Evolutionary conservation across 23 tunicate genomes (phyloP).

Genomic region (Halocynthia aurantium): DNA sequence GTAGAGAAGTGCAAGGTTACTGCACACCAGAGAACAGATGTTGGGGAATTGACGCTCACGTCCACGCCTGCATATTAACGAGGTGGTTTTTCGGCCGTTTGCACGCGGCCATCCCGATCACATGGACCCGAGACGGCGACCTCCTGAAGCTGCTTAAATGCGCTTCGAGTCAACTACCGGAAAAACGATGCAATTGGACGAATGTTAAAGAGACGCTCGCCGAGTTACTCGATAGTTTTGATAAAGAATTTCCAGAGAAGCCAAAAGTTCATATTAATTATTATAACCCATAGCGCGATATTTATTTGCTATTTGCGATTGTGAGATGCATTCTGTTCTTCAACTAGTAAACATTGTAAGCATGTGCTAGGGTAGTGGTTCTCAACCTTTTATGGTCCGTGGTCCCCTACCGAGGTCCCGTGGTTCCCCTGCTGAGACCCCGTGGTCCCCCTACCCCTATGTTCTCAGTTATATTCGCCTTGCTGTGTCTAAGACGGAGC

Average conservation of each 20-base stretch:
- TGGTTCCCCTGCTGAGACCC: no score
- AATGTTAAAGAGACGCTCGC: background rate
- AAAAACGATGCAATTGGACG: slow-evolving; percentile 28
- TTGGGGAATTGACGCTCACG: slow-evolving; percentile 31
- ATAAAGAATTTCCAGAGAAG: background rate
- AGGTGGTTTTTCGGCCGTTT: slow-evolving; percentile 16
- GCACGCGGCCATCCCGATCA: slow-evolving; percentile 9
- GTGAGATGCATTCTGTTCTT: no score
- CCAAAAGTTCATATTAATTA: no score
- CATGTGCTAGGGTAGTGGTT: no score
- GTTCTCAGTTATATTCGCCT: no score
- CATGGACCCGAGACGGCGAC: slow-evolving; percentile 12
- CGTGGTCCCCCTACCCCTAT: no score
- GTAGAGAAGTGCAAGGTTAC: slow-evolving; percentile 19
- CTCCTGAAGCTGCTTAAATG: slow-evolving; percentile 6
- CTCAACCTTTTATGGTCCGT: no score
- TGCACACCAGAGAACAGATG: slow-evolving; percentile 28
- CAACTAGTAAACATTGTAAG: no score
- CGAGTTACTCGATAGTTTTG: background rate
- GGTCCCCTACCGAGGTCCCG: no score
- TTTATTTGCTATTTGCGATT: no score
- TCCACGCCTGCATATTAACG: slow-evolving; percentile 16
- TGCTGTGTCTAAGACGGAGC: no score
- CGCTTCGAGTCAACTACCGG: slow-evolving; percentile 15
- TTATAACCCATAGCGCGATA: no score